Base-by-base conservation (phyloP, 1,140 invertebrate species). In the Pseudomyrmex flavicornis region DNA sequence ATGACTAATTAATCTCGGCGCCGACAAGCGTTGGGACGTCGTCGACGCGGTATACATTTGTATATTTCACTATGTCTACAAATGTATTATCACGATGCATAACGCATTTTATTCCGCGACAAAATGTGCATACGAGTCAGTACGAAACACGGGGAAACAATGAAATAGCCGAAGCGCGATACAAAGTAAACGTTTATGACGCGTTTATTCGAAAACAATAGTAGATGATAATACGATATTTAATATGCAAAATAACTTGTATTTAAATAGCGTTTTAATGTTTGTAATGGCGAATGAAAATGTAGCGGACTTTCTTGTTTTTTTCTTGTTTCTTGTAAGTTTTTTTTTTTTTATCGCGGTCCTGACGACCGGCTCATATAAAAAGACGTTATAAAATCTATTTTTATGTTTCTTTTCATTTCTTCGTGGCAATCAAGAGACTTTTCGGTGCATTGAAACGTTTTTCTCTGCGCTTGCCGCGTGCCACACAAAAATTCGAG, bases 1-100 rank as follows among this genome's bases (percentile, higher is more conserved):
- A 80, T 80, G 66, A 80, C 76, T 80, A 80, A 72, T 80, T 80
- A 80, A 80, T 80, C 76, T 22, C 26, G 17, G 44, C n/a, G 65
- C 44, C 35, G 5, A 35, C 35, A 7, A 35, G 35, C 35, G 35
- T 35, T 35, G 35, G 17, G 1, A n/a, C 76, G 65, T 22, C 66
- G 50, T 65, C 74, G 54, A 65, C 74, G 17, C 63, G 22, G 61
- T 15, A 17, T 59, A 20, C 76, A 72, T 70, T 80, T 72, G 48
- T 69, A 48, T 15, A 79, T 79, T 70, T 59, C 54, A n/a, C 76
- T 54, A 26, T 44, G 65, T 59, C 76, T 58, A 58, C 76, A 59
- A 58, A 17, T 46, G 15, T 48, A 46, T 61, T 72, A 70, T 80
- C 54, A 44, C 44, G 76, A 80, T 44, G 54, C 56, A 48, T 70